phyloP scores from a whole-genome alignment of 2,888 invertebrate genomes.

The Unio pictorum region DNA sequence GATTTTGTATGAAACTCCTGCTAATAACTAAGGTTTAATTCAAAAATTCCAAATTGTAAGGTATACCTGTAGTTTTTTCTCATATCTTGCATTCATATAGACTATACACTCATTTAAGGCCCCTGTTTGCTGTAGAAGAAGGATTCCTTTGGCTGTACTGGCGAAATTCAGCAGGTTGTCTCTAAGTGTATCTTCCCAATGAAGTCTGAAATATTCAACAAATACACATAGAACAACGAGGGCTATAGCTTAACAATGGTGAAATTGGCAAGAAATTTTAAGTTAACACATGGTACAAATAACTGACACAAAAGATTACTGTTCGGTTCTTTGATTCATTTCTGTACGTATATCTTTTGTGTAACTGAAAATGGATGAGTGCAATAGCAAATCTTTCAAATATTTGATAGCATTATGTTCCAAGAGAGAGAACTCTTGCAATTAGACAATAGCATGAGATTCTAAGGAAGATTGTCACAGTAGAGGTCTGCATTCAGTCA shows the following conservation, averaged over 20 bases:
- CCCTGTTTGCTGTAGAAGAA: slow-evolving; percentile 67
- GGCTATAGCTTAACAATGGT: slow-evolving; percentile 70
- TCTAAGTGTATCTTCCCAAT: slow-evolving; percentile 69
- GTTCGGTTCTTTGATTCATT: no score
- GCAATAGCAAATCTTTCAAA: no score
- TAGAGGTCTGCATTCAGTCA: no score
- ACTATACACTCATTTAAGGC: slow-evolving; percentile 66
- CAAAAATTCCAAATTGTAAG: neutral
- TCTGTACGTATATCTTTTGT: no score
- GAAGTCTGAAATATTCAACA: slow-evolving; percentile 36
- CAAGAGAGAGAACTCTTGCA: no score
- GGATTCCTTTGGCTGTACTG: slow-evolving; percentile 69
- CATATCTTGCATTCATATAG: slow-evolving; percentile 67
- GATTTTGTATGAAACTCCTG: neutral
- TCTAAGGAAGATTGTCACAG: no score
- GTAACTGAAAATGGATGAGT: no score
- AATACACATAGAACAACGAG: slow-evolving; percentile 56
- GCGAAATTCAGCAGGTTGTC: slow-evolving; percentile 71
- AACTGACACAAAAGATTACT: no score
- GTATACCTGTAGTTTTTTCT: slow-evolving; percentile 67
- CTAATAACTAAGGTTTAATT: neutral
- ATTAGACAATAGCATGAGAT: no score
- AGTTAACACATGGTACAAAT: slow-evolving; percentile 31
- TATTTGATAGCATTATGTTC: no score
- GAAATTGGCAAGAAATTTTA: slow-evolving; percentile 69